Conservation (phyloP, 2,888 invertebrate species). For the Branchipolynoe longqiensis region DNA sequence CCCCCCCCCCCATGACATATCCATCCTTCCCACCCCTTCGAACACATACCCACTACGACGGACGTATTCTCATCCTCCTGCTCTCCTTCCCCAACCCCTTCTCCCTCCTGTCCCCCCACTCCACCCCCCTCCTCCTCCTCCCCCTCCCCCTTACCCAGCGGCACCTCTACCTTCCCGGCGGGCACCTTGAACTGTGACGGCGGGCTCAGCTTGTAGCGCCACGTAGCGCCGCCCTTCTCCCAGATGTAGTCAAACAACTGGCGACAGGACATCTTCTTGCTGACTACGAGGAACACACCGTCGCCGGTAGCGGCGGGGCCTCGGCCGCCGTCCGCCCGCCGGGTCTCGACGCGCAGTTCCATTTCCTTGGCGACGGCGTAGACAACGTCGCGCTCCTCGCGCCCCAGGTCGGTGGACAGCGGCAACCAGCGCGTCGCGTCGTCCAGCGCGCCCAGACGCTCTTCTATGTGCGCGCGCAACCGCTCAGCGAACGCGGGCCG, state of each 20-base stretch:
- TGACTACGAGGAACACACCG: background rate
- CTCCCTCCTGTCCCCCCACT: too few relatives aligned
- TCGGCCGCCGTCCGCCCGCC: conserved; percentile 3
- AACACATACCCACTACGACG: too few relatives aligned
- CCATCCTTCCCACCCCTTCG: too few relatives aligned
- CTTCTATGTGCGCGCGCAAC: background rate
- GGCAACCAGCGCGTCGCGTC: background rate
- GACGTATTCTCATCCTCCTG: too few relatives aligned
- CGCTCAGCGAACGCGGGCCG: background rate
- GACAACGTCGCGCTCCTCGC: conserved; percentile 15
- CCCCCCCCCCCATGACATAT: too few relatives aligned
- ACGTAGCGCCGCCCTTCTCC: conserved; percentile 29
- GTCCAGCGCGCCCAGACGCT: background rate
- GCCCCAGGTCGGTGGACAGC: background rate
- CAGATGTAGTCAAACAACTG: conserved; percentile 47
- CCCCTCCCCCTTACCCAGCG: too few relatives aligned
- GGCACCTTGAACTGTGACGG: conserved; percentile 14
- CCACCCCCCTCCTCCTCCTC: too few relatives aligned
- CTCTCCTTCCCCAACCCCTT: too few relatives aligned
- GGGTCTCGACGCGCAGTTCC: conserved; percentile 4
- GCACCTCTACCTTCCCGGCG: too few relatives aligned
- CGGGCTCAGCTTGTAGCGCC: conserved; percentile 23
- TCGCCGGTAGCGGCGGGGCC: background rate
- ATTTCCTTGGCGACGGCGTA: conserved; percentile 4
- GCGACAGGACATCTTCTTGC: conserved; percentile 5